phyloP scores from a whole-genome alignment of 2,888 invertebrate genomes.

The Zhengitettix transpicula region DNA sequence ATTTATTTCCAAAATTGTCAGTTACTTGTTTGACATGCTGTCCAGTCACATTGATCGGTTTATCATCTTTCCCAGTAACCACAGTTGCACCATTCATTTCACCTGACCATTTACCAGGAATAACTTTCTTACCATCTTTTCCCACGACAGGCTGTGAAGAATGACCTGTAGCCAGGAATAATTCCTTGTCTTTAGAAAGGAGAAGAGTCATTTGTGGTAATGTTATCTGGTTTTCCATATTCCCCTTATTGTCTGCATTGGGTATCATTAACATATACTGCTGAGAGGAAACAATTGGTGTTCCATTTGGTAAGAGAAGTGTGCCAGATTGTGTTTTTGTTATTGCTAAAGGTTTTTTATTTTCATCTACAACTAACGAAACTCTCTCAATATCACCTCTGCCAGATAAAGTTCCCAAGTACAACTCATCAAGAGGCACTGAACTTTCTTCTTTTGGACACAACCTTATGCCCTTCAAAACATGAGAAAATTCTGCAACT shows the following conservation, averaged over 20 bases:
- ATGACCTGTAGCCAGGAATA: not conserved
- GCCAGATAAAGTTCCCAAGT: too few relatives aligned
- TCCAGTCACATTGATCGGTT: not conserved
- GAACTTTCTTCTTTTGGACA: too few relatives aligned
- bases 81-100: not conserved
- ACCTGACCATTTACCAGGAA: not conserved
- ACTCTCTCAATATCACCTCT: too few relatives aligned
- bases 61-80: not conserved
- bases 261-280: too few relatives aligned
- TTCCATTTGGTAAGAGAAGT: not conserved
- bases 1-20: not conserved
- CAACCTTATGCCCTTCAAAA: too few relatives aligned
- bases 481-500: not conserved
- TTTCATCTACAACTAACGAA: too few relatives aligned
- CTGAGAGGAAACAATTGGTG: not conserved
- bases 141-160: slow-evolving; percentile 18
- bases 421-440: too few relatives aligned
- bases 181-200: not conserved
- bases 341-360: not conserved
- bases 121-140: slow-evolving; percentile 21
- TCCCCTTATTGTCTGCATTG: too few relatives aligned
- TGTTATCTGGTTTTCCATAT: too few relatives aligned
- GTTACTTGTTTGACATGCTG: not conserved
- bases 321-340: not conserved
- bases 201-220: not conserved